These are phyloP conservation scores for Pomatorhinus ruficollis DNA, from an alignment of 2,113 vertebrate genomes.

Conservation along the genomic window DNA sequence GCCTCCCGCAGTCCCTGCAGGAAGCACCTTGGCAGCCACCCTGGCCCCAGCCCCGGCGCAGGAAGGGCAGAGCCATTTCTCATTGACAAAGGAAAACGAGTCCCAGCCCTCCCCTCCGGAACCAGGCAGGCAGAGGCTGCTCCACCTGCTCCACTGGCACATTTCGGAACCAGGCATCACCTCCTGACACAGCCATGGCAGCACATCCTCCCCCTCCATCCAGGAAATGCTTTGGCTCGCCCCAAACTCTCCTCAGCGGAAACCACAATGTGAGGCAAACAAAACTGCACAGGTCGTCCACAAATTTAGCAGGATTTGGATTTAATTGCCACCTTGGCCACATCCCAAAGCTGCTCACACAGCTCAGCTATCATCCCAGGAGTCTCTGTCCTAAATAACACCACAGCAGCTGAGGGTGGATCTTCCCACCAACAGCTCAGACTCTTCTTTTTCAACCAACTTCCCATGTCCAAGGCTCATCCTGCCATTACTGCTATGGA, in stretches of 20 bases:
- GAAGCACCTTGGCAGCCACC: slow-evolving; percentile 62
- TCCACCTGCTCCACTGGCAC: slow-evolving; percentile 2
- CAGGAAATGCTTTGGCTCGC: rapidly evolving
- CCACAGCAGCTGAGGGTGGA: not conserved
- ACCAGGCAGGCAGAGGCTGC: not conserved
- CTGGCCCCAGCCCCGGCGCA: slow-evolving; percentile 1
- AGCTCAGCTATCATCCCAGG: not conserved
- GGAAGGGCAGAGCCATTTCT: slow-evolving; percentile 54
- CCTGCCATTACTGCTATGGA: rapidly evolving
- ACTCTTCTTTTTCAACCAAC: not conserved
- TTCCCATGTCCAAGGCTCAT: rapidly evolving
- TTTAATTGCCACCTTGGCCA: not conserved
- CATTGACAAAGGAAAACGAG: slow-evolving; percentile 63
- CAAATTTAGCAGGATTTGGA: not conserved
- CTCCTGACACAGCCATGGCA: rapidly evolving
- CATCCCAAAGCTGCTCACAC: not conserved
- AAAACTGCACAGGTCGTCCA: not conserved
- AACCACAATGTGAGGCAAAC: not conserved
- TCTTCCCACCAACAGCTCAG: not conserved
- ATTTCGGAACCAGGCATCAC: not conserved
- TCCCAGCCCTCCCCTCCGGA: not conserved
- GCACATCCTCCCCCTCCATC: not conserved
- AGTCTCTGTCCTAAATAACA: not conserved
- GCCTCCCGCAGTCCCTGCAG: slow-evolving; percentile 16
- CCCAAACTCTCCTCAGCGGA: not conserved